These are phyloP conservation scores for Eutolmus rufibarbis DNA, from an alignment of 2,888 invertebrate species.

Conservation along the genomic window DNA sequence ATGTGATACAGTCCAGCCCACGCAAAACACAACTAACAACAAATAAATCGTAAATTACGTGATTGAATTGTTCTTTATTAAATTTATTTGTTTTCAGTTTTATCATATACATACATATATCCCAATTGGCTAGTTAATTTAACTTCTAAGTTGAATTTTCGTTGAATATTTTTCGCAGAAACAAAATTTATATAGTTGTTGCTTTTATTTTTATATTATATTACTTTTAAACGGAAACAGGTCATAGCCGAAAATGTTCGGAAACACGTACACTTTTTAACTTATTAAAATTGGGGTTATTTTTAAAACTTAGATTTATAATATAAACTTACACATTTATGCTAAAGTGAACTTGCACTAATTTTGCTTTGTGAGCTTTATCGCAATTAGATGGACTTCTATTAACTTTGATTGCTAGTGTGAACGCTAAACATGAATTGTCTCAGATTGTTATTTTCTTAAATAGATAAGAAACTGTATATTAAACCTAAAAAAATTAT, in stretches of 20 bases:
- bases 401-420: background rate
- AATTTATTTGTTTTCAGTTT: background rate
- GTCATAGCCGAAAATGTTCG: background rate
- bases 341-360: background rate
- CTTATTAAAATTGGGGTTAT: background rate
- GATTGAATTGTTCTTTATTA: background rate
- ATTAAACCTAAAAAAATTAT: background rate
- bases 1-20: slow-evolving; percentile 73
- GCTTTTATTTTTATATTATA: background rate
- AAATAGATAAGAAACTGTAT: background rate
- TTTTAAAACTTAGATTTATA: background rate
- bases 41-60: background rate
- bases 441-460: background rate
- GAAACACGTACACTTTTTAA: background rate
- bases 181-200: background rate
- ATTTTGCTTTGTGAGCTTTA: background rate
- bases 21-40: background rate
- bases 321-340: background rate
- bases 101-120: background rate
- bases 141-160: background rate
- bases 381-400: background rate
- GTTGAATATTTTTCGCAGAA: background rate
- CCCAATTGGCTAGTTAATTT: background rate
- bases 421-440: background rate
- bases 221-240: background rate